Evolutionary conservation across 2,113 vertebrate species (phyloP).

Genomic region (Sander vitreus): DNA sequence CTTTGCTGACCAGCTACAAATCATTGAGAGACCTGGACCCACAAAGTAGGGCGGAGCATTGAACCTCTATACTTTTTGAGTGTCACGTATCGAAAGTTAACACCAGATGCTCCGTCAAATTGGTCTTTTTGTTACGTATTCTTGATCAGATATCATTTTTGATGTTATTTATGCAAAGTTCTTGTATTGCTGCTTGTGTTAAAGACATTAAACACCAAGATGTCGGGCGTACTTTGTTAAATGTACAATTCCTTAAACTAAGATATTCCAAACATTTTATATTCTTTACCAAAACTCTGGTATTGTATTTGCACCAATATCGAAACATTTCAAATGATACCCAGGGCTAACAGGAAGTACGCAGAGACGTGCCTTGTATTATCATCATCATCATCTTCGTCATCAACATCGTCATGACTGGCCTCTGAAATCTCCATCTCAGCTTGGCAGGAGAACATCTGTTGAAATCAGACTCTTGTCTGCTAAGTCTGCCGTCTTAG

Average conservation of each 20-base stretch:
- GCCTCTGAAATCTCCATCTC: slow-evolving; percentile 47
- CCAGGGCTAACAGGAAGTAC: background rate
- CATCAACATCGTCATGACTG: slow-evolving; percentile 9
- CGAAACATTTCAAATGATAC: background rate
- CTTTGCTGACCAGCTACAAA: background rate
- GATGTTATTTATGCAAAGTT: background rate
- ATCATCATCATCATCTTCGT: slow-evolving; percentile 18
- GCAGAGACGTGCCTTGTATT: background rate
- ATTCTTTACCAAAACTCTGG: background rate
- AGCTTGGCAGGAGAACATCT: slow-evolving; percentile 56
- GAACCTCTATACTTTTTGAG: background rate
- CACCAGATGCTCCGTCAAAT: background rate
- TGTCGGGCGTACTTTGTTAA: background rate
- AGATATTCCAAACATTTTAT: background rate
- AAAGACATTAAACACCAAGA: background rate
- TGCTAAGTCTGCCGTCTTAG: slow-evolving; percentile 53
- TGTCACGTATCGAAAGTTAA: background rate
- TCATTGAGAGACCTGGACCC: background rate
- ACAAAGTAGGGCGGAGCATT: background rate
- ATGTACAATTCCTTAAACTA: background rate
- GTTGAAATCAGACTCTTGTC: slow-evolving; percentile 66
- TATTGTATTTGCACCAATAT: background rate
- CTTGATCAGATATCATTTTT: background rate
- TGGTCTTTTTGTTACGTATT: background rate
- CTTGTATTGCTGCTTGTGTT: background rate